phyloP scores from a whole-genome alignment of 2,113 vertebrate species.

The Aptenodytes patagonicus region DNA sequence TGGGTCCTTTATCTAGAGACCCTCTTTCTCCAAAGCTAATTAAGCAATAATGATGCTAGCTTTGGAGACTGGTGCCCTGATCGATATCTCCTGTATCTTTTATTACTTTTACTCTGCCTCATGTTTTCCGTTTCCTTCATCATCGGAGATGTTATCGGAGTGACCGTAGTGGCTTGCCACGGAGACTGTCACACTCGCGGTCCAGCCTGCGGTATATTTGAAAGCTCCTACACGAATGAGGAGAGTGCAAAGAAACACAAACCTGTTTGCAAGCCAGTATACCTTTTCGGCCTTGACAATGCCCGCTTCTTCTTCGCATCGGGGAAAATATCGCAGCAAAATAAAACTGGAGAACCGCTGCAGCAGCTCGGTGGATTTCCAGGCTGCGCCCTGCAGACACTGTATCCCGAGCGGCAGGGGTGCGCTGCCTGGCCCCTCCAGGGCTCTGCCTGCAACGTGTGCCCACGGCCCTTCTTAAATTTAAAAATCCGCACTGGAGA shows the following conservation, averaged over 20 bases:
- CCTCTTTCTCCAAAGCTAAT: background rate
- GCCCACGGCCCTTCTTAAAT: background rate
- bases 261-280: background rate
- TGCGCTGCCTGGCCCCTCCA: fast-evolving
- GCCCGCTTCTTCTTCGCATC: background rate
- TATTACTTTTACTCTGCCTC: conserved; percentile 34
- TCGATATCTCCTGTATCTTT: conserved; percentile 33
- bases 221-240: background rate
- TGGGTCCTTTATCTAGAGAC: background rate
- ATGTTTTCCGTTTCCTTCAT: conserved; percentile 43
- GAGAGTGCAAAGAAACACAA: background rate
- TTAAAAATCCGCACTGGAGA: background rate
- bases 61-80: background rate
- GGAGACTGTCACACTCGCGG: background rate
- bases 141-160: conserved; percentile 3
- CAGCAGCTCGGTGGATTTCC: background rate
- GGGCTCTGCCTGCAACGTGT: background rate
- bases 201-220: background rate
- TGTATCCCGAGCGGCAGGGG: fast-evolving
- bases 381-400: background rate
- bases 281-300: background rate
- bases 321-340: background rate
- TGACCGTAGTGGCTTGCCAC: background rate
- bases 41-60: conserved; percentile 2
- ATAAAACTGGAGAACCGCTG: background rate